These are phyloP conservation scores for Ichneumoninae sp. DNA, from an alignment of 2,888 invertebrate genomes.

Conservation along the genomic window DNA sequence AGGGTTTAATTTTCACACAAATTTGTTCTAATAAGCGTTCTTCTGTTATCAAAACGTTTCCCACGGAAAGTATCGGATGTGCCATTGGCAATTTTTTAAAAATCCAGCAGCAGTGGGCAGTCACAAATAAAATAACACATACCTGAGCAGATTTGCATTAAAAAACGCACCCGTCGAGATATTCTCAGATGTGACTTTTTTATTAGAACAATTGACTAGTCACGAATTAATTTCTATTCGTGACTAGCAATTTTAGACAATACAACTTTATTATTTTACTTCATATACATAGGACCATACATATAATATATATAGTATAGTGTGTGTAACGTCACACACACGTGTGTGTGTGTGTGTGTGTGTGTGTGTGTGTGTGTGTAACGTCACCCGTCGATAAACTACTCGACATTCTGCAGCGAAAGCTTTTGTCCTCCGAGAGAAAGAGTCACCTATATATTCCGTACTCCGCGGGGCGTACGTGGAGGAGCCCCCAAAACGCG, in stretches of 20 bases:
- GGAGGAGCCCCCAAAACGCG: constrained; percentile 48
- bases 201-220: not conserved
- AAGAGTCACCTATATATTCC: constrained; percentile 29
- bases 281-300: not conserved
- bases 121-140: too few relatives aligned
- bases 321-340: too few relatives aligned
- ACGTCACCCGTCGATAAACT: constrained; percentile 37
- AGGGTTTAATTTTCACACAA: not conserved
- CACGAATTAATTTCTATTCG: not conserved
- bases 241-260: not conserved
- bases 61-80: too few relatives aligned
- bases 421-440: constrained; percentile 57
- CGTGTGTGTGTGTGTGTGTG: too few relatives aligned
- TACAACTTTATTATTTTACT: not conserved
- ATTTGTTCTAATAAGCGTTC: not conserved
- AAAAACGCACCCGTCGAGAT: too few relatives aligned
- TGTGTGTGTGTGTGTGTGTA: too few relatives aligned
- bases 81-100: too few relatives aligned
- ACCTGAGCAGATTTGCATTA: too few relatives aligned
- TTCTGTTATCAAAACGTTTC: too few relatives aligned
- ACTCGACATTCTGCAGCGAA: constrained; percentile 42
- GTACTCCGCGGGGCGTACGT: not conserved
- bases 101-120: too few relatives aligned
- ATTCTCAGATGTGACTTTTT: too few relatives aligned
- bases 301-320: not conserved